Evolutionary conservation across 1,140 invertebrate species (phyloP), one percentile per base, ranked within the genome.

Genomic region (Drosophila subpulchrella): DNA sequence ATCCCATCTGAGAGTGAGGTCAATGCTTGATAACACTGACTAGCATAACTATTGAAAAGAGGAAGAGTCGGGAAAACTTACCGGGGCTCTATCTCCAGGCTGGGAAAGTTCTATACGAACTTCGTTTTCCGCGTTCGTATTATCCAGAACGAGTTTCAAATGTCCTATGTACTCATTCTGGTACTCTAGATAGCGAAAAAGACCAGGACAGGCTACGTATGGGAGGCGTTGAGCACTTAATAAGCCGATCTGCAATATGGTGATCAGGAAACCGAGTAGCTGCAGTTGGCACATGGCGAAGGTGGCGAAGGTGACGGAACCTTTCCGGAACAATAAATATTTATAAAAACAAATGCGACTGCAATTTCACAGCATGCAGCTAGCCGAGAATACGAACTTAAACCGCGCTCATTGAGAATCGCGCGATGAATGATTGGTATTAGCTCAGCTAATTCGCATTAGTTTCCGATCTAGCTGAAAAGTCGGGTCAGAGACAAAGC

Each of bases 31-130:
- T 85, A 84, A 73, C 47, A 34, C 48, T 53, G 30, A 44, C 38
- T 2, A n/a, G 27, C 4, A 10, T 15, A 17, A 15, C 3, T 8
- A 8, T 24, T 7, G 1, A 4, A n/a, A 4, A 0, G 13, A n/a
- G 12, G 12, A 4, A 0, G 12, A 7, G 17, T 20, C 5, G 24
- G 17, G 13, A 27, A 41, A 11, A 34, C 83, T 80, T 58, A 86
- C 83, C 76, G 84, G 71, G 6, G 32, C 48, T 5, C 53, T 47
- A 0, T 12, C 4, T 6, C 63, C 75, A 12, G 34, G 84, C 24
- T 86, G 83, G 5, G 84, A 89, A 47, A 89, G 80, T 48, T 89
- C 59, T 7, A 67, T 58, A 17, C 34, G 20, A 6, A 86, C 32
- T 0, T 47, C 55, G n/a, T 89, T 86, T 0, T 73, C 75, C 36